Percentiles rank a stretch among this genome's conserved stretches.
These are phyloP conservation scores for Clarias pachynema DNA, from an alignment of 2,797 vertebrate genomes.

Conservation along the genomic window DNA sequence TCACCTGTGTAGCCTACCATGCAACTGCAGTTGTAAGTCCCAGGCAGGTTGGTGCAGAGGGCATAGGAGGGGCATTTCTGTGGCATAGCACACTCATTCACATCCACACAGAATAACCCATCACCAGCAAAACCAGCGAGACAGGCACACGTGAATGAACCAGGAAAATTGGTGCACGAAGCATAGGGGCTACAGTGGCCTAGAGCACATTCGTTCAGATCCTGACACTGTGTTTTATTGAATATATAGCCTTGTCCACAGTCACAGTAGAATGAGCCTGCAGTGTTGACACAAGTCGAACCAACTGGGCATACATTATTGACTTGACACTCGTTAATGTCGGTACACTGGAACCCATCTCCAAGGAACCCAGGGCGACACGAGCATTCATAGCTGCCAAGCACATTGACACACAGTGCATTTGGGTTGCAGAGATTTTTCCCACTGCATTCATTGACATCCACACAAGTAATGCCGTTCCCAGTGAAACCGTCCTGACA, in stretches of 20 bases:
- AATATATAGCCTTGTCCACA: constrained; percentile 75
- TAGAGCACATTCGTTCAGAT: constrained; percentile 75
- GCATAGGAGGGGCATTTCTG: constrained; percentile 72
- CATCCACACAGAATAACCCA: constrained; percentile 74
- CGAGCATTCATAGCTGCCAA: constrained; percentile 77
- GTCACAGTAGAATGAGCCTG: constrained; percentile 75
- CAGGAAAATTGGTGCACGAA: constrained; percentile 73
- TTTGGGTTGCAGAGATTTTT: constrained; percentile 69
- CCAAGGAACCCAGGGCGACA: constrained; percentile 75
- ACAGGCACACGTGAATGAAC: constrained; percentile 76
- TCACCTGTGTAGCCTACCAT: constrained; percentile 75
- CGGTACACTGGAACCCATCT: constrained; percentile 71
- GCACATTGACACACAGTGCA: constrained; percentile 75
- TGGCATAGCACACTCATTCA: constrained; percentile 73
- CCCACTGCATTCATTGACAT: constrained; percentile 78
- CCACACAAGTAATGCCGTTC: constrained; percentile 77
- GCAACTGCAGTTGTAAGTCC: constrained; percentile 78
- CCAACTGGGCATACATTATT: constrained; percentile 67
- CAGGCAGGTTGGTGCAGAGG: constrained; percentile 74
- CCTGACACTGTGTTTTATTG: constrained; percentile 69
- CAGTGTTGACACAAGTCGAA: constrained; percentile 75
- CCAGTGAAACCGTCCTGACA: constrained; percentile 77
- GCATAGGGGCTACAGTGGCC: constrained; percentile 71
- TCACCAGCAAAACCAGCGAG: constrained; percentile 73
- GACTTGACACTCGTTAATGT: constrained; percentile 75